phyloP scores from a whole-genome alignment of 2,888 invertebrate genomes.

The Archips xylosteana region DNA sequence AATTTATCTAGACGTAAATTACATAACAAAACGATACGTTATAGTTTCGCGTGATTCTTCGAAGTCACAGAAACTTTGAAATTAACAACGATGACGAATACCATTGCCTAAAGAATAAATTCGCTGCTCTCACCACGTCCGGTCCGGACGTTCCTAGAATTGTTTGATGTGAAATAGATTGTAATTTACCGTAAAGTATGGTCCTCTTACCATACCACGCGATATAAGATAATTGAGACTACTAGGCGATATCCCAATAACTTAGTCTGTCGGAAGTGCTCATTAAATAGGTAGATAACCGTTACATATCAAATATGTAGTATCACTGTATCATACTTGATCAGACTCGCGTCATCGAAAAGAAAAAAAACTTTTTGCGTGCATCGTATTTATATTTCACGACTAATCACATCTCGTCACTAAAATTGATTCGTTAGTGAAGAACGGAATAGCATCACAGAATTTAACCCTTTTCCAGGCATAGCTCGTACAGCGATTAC shows the following conservation, averaged over 20 bases:
- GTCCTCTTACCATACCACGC: background rate
- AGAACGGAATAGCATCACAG: too few relatives aligned
- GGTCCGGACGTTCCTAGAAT: constrained; percentile 50
- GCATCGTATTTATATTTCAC: background rate
- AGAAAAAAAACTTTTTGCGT: background rate
- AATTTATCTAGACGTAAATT: background rate
- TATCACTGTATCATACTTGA: too few relatives aligned
- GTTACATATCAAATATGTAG: background rate
- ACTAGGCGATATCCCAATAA: background rate
- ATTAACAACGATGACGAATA: constrained; percentile 33
- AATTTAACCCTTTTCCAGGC: too few relatives aligned
- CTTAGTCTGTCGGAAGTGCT: background rate
- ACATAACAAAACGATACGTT: background rate
- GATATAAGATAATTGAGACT: constrained; percentile 13
- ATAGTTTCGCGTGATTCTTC: background rate
- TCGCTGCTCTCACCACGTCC: constrained; percentile 48
- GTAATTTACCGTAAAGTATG: constrained; percentile 11
- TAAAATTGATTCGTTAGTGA: too few relatives aligned
- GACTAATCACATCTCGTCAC: background rate
- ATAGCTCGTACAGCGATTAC: too few relatives aligned
- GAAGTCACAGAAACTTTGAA: background rate
- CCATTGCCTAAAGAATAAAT: constrained; percentile 32
- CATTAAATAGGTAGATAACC: background rate
- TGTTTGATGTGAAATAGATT: constrained; percentile 25
- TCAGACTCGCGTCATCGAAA: background rate